Evolutionary conservation across 2,797 vertebrate species (phyloP).

Genomic region (Melanogrammus aeglefinus): DNA sequence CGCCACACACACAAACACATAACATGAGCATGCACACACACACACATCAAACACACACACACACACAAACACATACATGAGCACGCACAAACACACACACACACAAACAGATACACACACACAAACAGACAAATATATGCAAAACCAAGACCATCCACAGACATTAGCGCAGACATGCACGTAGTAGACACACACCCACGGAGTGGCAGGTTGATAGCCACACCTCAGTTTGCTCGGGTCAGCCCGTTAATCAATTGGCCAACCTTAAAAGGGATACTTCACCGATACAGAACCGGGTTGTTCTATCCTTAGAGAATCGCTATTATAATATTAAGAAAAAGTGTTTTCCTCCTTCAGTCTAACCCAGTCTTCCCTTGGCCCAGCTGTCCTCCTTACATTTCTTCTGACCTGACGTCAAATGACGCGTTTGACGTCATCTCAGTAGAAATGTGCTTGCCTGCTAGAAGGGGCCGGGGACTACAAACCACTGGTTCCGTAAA

Average conservation of each 20-base stretch:
- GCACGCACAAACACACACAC: constrained; percentile 3
- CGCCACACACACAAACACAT: constrained; percentile 8
- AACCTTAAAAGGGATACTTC: not conserved
- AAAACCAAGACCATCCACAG: not conserved
- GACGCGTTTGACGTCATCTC: too few species aligned
- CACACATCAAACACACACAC: not conserved
- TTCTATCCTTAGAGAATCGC: too few species aligned
- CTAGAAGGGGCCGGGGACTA: too few species aligned
- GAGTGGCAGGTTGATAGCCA: not conserved
- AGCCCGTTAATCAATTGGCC: not conserved
- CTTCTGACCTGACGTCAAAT: too few species aligned
- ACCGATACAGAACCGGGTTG: too few species aligned
- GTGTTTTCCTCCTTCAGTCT: too few species aligned
- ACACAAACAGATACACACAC: constrained; percentile 5
- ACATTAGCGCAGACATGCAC: constrained; percentile 6
- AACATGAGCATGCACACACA: not conserved
- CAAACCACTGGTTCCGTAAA: too few species aligned
- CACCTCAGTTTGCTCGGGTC: not conserved
- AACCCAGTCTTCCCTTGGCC: too few species aligned
- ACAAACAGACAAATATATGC: constrained; percentile 5
- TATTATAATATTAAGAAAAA: too few species aligned
- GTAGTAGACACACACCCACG: not conserved
- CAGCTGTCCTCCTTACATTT: too few species aligned
- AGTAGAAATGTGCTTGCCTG: too few species aligned
- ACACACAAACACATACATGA: not conserved